Conservation (phyloP, 1,140 invertebrate species). For the Nomia melanderi region DNA sequence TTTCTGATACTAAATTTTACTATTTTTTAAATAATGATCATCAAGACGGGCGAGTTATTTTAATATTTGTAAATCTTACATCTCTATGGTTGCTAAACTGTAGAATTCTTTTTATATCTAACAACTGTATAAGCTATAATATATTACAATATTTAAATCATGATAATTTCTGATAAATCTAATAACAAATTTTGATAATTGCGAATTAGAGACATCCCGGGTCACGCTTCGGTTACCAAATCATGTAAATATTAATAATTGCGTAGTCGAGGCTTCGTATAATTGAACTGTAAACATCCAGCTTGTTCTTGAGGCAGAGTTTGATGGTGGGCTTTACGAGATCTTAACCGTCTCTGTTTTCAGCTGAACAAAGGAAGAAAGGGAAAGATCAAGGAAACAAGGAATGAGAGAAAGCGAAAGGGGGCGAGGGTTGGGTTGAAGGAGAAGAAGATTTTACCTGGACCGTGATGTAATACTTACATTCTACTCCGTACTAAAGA, state of each 20-base stretch:
- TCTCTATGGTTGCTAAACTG: too few relatives aligned
- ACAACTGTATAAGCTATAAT: too few relatives aligned
- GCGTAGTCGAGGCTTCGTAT: constrained; percentile 67
- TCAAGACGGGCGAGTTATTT: too few relatives aligned
- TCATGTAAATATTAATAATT: constrained; percentile 76
- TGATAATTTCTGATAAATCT: too few relatives aligned
- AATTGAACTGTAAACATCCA: constrained; percentile 75
- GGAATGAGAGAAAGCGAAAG: constrained; percentile 29
- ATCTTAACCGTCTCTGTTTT: background rate
- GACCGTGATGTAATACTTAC: constrained; percentile 33
- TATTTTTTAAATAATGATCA: too few relatives aligned
- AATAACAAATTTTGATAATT: too few relatives aligned
- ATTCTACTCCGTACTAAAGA: constrained; percentile 8
- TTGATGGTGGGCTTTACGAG: constrained; percentile 47
- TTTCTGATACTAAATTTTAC: too few relatives aligned
- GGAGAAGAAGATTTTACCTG: constrained; percentile 26
- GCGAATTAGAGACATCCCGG: constrained; percentile 6
- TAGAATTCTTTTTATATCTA: too few relatives aligned
- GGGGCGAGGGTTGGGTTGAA: background rate
- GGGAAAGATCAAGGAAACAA: constrained; percentile 29
- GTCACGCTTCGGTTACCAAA: constrained; percentile 65
- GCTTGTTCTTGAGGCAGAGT: constrained; percentile 33
- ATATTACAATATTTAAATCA: too few relatives aligned
- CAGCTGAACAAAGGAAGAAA: constrained; percentile 44
- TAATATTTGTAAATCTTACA: too few relatives aligned